Evolutionary conservation across 2,888 invertebrate species (phyloP).

Genomic region (Megaustenia siamemsis): DNA sequence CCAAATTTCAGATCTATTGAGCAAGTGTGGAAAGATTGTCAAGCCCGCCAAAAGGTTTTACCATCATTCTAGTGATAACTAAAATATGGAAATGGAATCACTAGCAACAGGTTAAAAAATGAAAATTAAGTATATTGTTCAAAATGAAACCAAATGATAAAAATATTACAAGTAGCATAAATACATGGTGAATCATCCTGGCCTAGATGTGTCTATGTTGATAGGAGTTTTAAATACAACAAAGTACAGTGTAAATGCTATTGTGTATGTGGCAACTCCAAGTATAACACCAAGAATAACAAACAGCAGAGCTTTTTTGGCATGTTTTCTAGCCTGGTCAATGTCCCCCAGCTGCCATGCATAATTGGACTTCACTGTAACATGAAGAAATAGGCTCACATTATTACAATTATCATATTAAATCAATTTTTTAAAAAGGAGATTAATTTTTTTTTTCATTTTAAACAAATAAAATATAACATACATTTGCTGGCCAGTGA

Average conservation of each 20-base stretch:
- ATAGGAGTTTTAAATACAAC: slow-evolving; percentile 44
- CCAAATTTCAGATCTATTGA: no score
- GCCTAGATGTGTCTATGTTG: slow-evolving; percentile 20
- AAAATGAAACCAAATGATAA: background rate
- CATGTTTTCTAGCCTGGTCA: slow-evolving; percentile 64
- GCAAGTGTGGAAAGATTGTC: no score
- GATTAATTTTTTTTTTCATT: no score
- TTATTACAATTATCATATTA: no score
- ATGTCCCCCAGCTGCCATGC: slow-evolving; percentile 75
- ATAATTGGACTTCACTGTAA: slow-evolving; percentile 73
- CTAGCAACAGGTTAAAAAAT: no score
- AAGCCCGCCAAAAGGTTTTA: no score
- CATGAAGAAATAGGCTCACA: slow-evolving; percentile 44
- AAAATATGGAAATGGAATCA: no score
- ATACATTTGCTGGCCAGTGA: no score
- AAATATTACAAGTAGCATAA: background rate
- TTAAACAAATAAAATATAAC: no score
- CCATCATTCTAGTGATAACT: no score
- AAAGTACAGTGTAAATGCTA: slow-evolving; percentile 70
- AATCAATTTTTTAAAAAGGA: no score
- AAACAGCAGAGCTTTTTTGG: slow-evolving; percentile 70
- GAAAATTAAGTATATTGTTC: background rate
- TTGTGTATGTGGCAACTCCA: slow-evolving; percentile 68
- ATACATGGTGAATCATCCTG: background rate
- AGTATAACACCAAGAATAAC: slow-evolving; percentile 68